Percentiles rank a stretch among this genome's conserved stretches.
phyloP scores from a whole-genome alignment of 2,888 invertebrate species.

The Lucinisca nassula region DNA sequence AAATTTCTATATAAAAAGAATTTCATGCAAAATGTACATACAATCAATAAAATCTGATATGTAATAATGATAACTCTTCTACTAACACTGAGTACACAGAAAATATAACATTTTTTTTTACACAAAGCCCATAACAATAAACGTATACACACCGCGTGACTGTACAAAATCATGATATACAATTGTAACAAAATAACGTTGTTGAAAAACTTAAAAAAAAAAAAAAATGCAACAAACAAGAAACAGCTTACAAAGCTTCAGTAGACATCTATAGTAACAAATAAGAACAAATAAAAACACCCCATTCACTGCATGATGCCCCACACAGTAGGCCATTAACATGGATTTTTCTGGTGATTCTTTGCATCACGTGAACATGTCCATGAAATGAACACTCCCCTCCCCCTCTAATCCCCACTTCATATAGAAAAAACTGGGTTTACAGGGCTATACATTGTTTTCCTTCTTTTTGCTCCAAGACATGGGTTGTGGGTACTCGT shows the following conservation, averaged over 20 bases:
- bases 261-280: not conserved
- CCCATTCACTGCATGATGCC: too few relatives aligned
- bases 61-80: not conserved
- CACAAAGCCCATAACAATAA: not conserved
- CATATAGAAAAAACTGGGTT: too few relatives aligned
- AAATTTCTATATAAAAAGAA: not conserved
- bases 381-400: too few relatives aligned
- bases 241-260: not conserved
- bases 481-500: too few relatives aligned
- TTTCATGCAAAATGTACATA: not conserved
- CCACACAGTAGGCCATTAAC: too few relatives aligned
- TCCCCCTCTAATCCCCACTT: too few relatives aligned
- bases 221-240: not conserved
- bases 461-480: too few relatives aligned
- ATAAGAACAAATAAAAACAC: not conserved
- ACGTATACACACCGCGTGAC: not conserved
- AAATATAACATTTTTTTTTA: not conserved
- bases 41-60: not conserved
- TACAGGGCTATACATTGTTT: too few relatives aligned
- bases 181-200: not conserved
- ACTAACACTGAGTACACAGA: not conserved
- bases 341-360: too few relatives aligned
- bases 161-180: not conserved
- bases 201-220: not conserved
- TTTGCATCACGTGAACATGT: too few relatives aligned